Percentiles rank a stretch among this genome's conserved stretches.
These are phyloP conservation scores for Araneus ventricosus DNA, from an alignment of 1,140 invertebrate species.

Conservation along the genomic window DNA sequence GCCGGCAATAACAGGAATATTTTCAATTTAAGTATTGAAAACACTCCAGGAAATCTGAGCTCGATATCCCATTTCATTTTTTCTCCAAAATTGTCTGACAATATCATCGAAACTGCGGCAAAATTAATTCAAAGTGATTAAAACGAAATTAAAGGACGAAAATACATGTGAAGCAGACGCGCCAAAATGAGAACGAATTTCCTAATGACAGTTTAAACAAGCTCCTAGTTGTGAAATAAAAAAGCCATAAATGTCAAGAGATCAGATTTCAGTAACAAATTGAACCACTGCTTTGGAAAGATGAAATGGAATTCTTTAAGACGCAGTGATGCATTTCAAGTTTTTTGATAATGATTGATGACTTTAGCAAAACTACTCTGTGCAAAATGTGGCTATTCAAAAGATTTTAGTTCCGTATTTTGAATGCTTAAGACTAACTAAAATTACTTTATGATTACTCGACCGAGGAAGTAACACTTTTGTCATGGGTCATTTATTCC, in stretches of 20 bases:
- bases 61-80: no score
- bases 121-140: background rate
- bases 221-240: background rate
- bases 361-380: background rate
- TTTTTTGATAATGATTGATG: slow-evolving; percentile 10
- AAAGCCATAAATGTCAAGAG: background rate
- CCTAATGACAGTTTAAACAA: background rate
- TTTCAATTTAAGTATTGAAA: no score
- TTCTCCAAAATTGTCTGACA: no score
- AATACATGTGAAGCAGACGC: background rate
- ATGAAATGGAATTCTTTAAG: background rate
- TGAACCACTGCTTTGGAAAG: background rate
- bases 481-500: background rate
- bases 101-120: no score
- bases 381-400: background rate
- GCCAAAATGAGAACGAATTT: background rate
- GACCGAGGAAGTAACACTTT: background rate
- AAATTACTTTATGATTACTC: background rate
- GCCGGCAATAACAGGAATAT: no score
- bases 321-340: background rate
- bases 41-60: no score
- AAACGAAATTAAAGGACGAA: background rate
- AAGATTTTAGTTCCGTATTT: background rate
- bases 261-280: background rate
- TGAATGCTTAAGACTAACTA: slow-evolving; percentile 6